Conservation (phyloP, 2,888 invertebrate genomes). For the Blastobasis adustella region DNA sequence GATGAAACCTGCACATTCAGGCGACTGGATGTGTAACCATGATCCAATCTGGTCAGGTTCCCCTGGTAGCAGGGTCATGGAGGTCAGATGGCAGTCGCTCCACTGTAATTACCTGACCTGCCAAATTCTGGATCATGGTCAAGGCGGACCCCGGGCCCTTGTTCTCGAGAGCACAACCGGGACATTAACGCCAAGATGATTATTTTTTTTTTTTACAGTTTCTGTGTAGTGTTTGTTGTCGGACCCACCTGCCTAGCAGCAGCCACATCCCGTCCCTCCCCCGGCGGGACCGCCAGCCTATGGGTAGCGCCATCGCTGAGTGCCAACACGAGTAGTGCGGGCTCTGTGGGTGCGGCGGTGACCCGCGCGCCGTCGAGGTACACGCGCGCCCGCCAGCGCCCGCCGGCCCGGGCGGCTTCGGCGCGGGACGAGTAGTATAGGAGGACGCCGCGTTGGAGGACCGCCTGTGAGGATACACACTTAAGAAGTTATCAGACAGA, state of each 20-base stretch:
- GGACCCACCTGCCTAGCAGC: slow-evolving; percentile 58
- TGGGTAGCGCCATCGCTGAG: slow-evolving; percentile 77
- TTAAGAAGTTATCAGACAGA: background rate
- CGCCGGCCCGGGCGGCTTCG: slow-evolving; percentile 74
- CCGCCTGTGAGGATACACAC: no score
- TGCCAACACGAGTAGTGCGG: slow-evolving; percentile 59
- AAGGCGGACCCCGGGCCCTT: no score
- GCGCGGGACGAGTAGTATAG: slow-evolving; percentile 76
- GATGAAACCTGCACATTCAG: no score
- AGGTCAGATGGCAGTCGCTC: no score
- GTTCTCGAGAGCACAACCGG: no score
- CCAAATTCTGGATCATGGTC: no score
- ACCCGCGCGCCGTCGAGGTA: slow-evolving; percentile 78
- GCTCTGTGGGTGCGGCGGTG: slow-evolving; percentile 51
- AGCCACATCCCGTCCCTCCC: slow-evolving; percentile 31
- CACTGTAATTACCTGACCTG: no score
- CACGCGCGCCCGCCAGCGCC: slow-evolving; percentile 75
- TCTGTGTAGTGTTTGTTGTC: background rate
- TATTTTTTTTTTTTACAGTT: no score
- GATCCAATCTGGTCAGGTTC: no score
- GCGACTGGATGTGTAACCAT: no score
- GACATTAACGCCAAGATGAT: no score
- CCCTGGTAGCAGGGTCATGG: no score
- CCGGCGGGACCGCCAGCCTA: slow-evolving; percentile 60
- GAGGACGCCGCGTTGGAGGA: slow-evolving; percentile 79